phyloP scores from a whole-genome alignment of 2,113 vertebrate genomes.

The Pseudorectes ferrugineus region DNA sequence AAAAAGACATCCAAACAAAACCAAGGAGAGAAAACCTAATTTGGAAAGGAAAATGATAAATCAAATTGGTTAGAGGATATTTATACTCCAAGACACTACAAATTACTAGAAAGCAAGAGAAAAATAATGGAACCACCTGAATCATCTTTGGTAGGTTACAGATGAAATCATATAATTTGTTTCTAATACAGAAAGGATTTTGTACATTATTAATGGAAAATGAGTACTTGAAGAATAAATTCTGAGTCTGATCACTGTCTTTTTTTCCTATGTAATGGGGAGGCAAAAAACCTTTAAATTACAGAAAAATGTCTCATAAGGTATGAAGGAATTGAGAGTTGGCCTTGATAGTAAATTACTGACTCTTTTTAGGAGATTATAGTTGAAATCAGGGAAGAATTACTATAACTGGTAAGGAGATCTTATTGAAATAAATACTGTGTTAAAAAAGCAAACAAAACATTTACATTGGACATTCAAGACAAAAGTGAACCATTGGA shows the following conservation, averaged over 20 bases:
- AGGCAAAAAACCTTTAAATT: neutral
- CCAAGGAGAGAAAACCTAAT: neutral
- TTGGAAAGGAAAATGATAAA: neutral
- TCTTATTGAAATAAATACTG: neutral
- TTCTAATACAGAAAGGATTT: neutral
- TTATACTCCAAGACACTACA: neutral
- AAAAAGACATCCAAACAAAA: neutral
- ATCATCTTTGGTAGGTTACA: neutral
- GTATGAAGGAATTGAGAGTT: neutral
- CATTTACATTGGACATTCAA: neutral
- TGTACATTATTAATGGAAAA: neutral
- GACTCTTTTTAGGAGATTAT: neutral
- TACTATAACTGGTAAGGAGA: neutral
- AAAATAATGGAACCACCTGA: neutral
- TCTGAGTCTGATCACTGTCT: neutral
- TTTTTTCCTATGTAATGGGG: neutral
- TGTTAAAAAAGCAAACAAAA: neutral
- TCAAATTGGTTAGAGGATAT: neutral
- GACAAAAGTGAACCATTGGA: neutral
- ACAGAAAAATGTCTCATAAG: neutral
- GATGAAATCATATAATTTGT: neutral
- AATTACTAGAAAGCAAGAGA: neutral
- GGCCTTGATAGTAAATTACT: neutral
- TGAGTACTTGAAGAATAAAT: neutral
- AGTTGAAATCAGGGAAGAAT: neutral